Evolutionary conservation across 2,113 vertebrate genomes (phyloP).

Genomic region (Monarcha castaneiventris): DNA sequence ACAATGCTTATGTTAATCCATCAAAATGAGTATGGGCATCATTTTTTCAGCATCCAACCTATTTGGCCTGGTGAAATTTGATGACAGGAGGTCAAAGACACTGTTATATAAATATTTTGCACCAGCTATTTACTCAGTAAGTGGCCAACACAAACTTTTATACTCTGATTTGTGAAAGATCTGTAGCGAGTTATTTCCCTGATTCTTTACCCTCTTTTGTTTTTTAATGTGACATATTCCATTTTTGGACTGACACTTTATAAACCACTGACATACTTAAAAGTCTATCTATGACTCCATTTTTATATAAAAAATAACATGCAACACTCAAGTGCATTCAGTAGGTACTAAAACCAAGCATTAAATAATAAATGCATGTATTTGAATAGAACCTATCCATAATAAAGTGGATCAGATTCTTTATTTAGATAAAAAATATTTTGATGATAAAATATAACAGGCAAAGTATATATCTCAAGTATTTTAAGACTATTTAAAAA

Average conservation of each 20-base stretch:
- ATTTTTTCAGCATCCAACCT: not conserved
- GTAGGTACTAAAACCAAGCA: not conserved
- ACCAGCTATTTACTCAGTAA: not conserved
- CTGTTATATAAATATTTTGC: not conserved
- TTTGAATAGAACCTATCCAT: not conserved
- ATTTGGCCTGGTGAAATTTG: not conserved
- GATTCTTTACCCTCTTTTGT: not conserved
- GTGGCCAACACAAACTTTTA: not conserved
- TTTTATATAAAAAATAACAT: not conserved
- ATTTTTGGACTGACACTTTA: not conserved
- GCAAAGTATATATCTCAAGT: not conserved
- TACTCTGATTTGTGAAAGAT: not conserved
- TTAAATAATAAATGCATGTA: not conserved
- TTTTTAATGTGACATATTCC: not conserved
- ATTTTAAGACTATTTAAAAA: not conserved
- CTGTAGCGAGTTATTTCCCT: not conserved
- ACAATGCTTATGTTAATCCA: not conserved
- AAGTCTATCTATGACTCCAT: accelerated
- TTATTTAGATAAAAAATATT: not conserved
- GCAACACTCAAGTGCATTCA: not conserved
- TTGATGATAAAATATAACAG: not conserved
- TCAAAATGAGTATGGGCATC: not conserved
- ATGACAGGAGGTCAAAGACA: not conserved
- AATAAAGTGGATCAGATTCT: not conserved
- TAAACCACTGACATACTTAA: not conserved